Evolutionary conservation across 23 tunicate species (phyloP).

Genomic region (Styela plicata): DNA sequence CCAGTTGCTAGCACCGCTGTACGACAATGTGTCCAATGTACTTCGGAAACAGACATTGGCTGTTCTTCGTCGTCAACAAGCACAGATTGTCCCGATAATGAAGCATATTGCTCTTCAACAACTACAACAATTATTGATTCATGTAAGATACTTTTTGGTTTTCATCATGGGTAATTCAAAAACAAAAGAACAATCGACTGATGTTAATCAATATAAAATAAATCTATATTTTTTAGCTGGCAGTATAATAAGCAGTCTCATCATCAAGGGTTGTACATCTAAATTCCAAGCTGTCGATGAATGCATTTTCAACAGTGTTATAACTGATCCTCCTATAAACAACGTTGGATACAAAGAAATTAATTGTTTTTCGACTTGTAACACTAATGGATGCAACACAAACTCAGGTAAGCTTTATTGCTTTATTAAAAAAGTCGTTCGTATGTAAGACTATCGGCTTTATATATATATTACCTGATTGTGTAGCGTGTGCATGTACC

Average conservation of each 20-base stretch:
- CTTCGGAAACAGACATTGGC: conserved; percentile 6
- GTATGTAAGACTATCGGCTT: too few species aligned
- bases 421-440: too few species aligned
- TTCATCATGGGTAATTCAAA: too few species aligned
- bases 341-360: background rate
- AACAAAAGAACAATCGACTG: too few species aligned
- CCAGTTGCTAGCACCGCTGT: too few species aligned
- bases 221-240: background rate
- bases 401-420: background rate
- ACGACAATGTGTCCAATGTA: conserved; percentile 27
- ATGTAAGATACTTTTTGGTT: too few species aligned
- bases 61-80: conserved; percentile 20
- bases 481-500: too few species aligned
- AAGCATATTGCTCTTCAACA: background rate
- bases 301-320: background rate
- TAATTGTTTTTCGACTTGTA: background rate
- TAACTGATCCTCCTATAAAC: background rate
- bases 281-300: background rate
- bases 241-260: background rate
- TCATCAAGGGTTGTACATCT: background rate
- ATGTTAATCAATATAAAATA: too few species aligned
- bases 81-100: background rate
- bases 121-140: background rate
- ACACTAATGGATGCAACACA: background rate
- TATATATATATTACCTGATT: too few species aligned